Percentiles rank a stretch among this genome's conserved stretches.
Conservation (phyloP, 2,888 invertebrate species). For the Calameuta filiformis region DNA sequence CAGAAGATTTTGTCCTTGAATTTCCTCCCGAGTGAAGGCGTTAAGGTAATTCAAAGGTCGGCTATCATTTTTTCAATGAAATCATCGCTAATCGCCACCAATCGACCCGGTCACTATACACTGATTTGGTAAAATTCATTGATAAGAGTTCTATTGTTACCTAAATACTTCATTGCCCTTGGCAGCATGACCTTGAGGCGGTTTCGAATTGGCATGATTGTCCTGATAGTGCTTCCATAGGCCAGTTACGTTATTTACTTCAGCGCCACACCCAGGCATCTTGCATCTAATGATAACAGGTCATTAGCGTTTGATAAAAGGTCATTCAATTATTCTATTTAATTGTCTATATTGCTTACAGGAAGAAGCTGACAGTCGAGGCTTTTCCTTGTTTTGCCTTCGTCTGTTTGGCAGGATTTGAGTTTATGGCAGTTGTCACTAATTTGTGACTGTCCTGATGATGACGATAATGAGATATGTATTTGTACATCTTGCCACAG, state of each 20-base stretch:
- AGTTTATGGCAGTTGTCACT: slow-evolving; percentile 39
- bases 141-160: slow-evolving; percentile 30
- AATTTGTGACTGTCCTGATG: slow-evolving; percentile 63
- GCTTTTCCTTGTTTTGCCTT: slow-evolving; percentile 58
- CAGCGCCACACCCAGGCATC: slow-evolving; percentile 61
- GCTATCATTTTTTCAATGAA: too few species aligned
- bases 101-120: background rate
- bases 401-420: slow-evolving; percentile 46
- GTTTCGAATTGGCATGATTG: slow-evolving; percentile 61
- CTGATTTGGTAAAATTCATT: background rate
- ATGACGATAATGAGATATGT: slow-evolving; percentile 63
- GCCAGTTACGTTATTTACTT: slow-evolving; percentile 57
- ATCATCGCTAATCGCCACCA: too few species aligned
- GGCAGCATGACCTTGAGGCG: slow-evolving; percentile 44
- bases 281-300: slow-evolving; percentile 48
- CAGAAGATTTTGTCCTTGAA: too few species aligned
- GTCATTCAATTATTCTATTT: background rate
- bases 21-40: too few species aligned
- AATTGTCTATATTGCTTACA: slow-evolving; percentile 46
- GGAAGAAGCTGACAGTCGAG: slow-evolving; percentile 60
- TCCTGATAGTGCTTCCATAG: slow-evolving; percentile 64
- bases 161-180: slow-evolving; percentile 56
- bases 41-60: too few species aligned
- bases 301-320: background rate
- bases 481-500: slow-evolving; percentile 64